phyloP scores from a whole-genome alignment of 2,113 vertebrate species.

The Chrysemys picta region DNA sequence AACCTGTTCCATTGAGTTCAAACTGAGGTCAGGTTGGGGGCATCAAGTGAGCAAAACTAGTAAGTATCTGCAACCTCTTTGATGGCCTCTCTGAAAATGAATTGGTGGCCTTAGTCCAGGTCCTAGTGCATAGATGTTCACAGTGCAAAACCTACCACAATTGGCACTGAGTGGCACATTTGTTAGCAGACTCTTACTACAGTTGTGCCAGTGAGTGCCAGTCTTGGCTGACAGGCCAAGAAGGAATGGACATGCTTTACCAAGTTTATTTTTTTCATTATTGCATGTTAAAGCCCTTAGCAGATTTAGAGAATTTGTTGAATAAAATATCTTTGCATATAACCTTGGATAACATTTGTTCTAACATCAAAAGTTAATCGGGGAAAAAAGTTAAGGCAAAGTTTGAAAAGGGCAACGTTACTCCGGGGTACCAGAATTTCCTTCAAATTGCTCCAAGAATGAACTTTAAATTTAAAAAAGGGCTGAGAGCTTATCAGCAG shows the following conservation, averaged over 20 bases:
- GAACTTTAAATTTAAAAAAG: no score
- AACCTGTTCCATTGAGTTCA: background rate
- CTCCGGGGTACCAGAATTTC: background rate
- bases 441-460: rapidly evolving
- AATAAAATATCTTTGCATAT: background rate
- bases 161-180: background rate
- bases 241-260: background rate
- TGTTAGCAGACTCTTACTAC: background rate
- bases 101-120: background rate
- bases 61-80: background rate
- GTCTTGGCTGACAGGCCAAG: background rate
- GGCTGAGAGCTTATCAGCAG: background rate
- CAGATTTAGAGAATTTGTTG: background rate
- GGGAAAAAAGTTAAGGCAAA: background rate
- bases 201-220: background rate
- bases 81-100: background rate
- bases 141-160: background rate
- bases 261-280: background rate
- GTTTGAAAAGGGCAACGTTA: background rate
- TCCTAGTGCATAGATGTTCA: background rate
- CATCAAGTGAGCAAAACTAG: background rate
- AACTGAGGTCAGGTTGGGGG: background rate
- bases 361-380: background rate
- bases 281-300: background rate
- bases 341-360: background rate